Conservation (phyloP, 2,113 vertebrate species). For the Leucoraja erinaceus region DNA sequence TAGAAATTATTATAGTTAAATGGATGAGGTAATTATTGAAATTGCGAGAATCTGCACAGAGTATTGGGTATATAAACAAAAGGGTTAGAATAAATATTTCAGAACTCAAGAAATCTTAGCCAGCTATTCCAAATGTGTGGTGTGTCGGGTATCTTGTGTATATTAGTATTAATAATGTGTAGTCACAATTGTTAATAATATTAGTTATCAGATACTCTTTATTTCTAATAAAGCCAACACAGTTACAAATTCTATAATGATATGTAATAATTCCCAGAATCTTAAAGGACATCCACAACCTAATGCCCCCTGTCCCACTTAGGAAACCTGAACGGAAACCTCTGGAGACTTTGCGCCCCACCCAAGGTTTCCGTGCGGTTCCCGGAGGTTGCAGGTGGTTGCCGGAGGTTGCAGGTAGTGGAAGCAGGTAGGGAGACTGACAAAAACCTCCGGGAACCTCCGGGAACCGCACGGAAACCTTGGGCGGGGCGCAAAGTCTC, state of each 20-base stretch:
- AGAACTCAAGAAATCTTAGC: neutral
- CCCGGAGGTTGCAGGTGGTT: too few species aligned
- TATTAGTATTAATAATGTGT: neutral
- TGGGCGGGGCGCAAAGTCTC: too few species aligned
- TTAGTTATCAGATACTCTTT: neutral
- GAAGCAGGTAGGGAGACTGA: too few species aligned
- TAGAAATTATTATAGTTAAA: neutral
- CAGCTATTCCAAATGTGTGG: neutral
- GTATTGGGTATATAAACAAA: neutral
- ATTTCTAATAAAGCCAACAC: neutral
- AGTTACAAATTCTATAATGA: neutral
- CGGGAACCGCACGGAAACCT: too few species aligned
- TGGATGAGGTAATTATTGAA: neutral
- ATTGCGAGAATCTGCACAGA: too few species aligned
- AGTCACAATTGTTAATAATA: neutral
- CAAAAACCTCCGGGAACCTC: too few species aligned
- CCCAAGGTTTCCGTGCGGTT: too few species aligned
- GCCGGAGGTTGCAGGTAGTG: too few species aligned
- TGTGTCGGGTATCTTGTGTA: neutral
- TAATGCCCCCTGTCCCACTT: too few species aligned
- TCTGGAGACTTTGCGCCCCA: too few species aligned
- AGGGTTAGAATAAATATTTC: neutral
- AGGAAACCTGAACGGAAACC: too few species aligned
- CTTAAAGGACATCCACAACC: too few species aligned
- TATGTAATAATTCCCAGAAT: neutral